These are phyloP conservation scores for Altica lythri DNA, from an alignment of 2,888 invertebrate genomes.

Conservation along the genomic window DNA sequence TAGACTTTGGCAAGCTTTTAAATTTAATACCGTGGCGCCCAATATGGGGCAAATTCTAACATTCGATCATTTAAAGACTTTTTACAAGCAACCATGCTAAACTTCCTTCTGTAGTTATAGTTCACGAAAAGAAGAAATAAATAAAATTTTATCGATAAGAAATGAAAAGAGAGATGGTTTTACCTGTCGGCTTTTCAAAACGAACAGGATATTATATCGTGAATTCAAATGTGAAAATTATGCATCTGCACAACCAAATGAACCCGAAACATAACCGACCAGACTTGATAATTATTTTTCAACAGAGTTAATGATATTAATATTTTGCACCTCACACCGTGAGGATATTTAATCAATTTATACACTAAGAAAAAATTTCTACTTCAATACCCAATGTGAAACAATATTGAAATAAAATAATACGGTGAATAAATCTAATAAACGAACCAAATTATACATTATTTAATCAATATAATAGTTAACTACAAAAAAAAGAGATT, in stretches of 20 bases:
- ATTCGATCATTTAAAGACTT: too few species aligned
- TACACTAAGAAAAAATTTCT: slow-evolving; percentile 22
- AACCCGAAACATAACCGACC: slow-evolving; percentile 40
- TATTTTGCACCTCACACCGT: slow-evolving; percentile 47
- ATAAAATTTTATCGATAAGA: slow-evolving; percentile 9
- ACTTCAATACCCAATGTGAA: too few species aligned
- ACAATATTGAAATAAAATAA: too few species aligned
- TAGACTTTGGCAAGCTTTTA: too few species aligned
- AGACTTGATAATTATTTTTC: slow-evolving; percentile 53
- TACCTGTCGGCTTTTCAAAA: slow-evolving; percentile 38
- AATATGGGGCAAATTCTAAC: too few species aligned
- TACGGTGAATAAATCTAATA: too few species aligned
- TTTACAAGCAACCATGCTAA: too few species aligned
- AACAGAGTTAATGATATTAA: slow-evolving; percentile 48
- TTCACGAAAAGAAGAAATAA: slow-evolving; percentile 1
- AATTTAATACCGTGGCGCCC: too few species aligned
- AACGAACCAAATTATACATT: too few species aligned
- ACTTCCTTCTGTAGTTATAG: too few species aligned
- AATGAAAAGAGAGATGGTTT: slow-evolving; percentile 17
- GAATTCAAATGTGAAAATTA: slow-evolving; percentile 56
- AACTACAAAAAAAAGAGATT: too few species aligned
- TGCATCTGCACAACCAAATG: slow-evolving; percentile 51
- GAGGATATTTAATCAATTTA: neutral
- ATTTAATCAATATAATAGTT: too few species aligned
- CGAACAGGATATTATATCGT: slow-evolving; percentile 49